These are phyloP conservation scores for Lasiommata megera DNA, from an alignment of 2,888 invertebrate species.

Conservation along the genomic window DNA sequence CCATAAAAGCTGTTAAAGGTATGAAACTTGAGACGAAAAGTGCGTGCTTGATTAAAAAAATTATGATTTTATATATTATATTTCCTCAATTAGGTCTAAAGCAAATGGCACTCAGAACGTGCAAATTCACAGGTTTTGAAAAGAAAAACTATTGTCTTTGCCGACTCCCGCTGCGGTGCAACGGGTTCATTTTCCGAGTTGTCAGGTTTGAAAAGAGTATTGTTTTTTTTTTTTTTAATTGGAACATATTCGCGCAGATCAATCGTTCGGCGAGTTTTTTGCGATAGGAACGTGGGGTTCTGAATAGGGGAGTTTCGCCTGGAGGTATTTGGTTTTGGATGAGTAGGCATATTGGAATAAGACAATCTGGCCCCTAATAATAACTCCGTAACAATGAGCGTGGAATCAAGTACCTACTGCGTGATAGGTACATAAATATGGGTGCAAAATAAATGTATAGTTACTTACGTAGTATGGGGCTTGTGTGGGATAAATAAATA, in stretches of 20 bases:
- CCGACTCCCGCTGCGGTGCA: slow-evolving; percentile 44
- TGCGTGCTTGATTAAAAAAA: background rate
- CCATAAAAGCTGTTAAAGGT: no score
- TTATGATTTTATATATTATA: background rate
- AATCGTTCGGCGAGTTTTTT: slow-evolving; percentile 51
- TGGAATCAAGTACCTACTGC: slow-evolving; percentile 4
- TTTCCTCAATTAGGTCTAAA: background rate
- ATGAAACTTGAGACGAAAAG: background rate
- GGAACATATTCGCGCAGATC: slow-evolving; percentile 71
- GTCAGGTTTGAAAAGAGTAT: slow-evolving; percentile 32
- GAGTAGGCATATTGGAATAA: slow-evolving; percentile 68
- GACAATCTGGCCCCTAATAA: slow-evolving; percentile 65
- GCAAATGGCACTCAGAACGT: slow-evolving; percentile 12
- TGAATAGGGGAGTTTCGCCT: slow-evolving; percentile 55
- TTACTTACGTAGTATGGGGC: background rate
- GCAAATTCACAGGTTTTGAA: slow-evolving; percentile 12
- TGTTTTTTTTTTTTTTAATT: slow-evolving; percentile 61
- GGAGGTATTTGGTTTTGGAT: slow-evolving; percentile 66
- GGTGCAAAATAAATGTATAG: background rate
- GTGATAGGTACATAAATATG: background rate
- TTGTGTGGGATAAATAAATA: background rate
- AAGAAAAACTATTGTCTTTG: slow-evolving; percentile 21
- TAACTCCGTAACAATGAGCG: slow-evolving; percentile 18
- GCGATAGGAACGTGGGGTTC: slow-evolving; percentile 43
- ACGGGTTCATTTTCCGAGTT: slow-evolving; percentile 44